Evolutionary conservation across 2,888 invertebrate species (phyloP).

Genomic region (Euproctis similis): DNA sequence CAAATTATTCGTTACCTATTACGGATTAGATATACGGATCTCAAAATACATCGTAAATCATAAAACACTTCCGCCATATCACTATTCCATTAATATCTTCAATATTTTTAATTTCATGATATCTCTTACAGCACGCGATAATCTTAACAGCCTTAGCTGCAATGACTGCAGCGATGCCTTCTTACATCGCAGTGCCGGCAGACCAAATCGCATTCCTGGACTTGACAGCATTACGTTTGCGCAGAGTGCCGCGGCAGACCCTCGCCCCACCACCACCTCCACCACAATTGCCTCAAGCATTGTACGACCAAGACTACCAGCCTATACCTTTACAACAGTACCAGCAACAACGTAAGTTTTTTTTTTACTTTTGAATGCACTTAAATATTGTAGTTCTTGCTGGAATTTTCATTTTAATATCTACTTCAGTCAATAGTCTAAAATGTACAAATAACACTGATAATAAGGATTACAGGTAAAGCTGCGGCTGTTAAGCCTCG

Average conservation of each 20-base stretch:
- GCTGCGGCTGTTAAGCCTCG: too few relatives aligned
- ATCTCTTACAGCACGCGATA: slow-evolving; percentile 41
- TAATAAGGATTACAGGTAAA: too few relatives aligned
- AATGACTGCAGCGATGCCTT: slow-evolving; percentile 61
- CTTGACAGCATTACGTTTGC: slow-evolving; percentile 51
- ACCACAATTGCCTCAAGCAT: slow-evolving; percentile 28
- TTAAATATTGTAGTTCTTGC: too few relatives aligned
- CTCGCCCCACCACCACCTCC: slow-evolving; percentile 43
- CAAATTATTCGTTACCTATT: too few relatives aligned
- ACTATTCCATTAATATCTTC: too few relatives aligned
- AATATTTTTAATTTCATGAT: background rate
- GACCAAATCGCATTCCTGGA: slow-evolving; percentile 77
- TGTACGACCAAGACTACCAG: slow-evolving; percentile 51
- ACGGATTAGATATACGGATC: too few relatives aligned
- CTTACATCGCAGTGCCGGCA: slow-evolving; percentile 77
- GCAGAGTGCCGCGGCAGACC: slow-evolving; percentile 55
- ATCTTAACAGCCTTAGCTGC: slow-evolving; percentile 42
- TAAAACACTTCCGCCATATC: too few relatives aligned
- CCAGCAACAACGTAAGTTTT: slow-evolving; percentile 51
- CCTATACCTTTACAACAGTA: slow-evolving; percentile 39
- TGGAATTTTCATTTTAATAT: too few relatives aligned
- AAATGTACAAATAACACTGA: too few relatives aligned
- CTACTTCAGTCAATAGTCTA: too few relatives aligned
- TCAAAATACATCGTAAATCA: too few relatives aligned
- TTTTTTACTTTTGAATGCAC: too few relatives aligned